A percentile compares a stretch with the other conserved stretches of the same genome.
Evolutionary conservation across 35 echinoderm and acorn worm genomes (phyloP).

Genomic region (Lytechinus variegatus): DNA sequence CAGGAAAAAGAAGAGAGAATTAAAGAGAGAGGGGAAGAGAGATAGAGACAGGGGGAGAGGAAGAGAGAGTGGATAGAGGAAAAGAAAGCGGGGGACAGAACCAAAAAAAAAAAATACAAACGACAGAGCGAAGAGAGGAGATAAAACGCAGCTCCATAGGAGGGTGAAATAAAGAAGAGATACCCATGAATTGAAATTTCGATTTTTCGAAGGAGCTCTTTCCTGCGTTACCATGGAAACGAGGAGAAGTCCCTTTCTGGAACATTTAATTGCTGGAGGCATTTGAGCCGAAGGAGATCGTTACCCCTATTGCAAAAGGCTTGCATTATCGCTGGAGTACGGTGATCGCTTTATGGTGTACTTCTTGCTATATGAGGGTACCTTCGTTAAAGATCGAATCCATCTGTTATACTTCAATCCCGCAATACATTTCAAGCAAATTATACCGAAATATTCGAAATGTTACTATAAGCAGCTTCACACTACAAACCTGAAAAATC

Average conservation of each 20-base stretch:
- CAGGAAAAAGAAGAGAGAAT: neutral
- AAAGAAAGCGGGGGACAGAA: no score
- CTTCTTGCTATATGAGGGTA: neutral
- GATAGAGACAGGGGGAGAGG: no score
- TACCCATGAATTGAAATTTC: neutral
- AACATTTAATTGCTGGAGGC: neutral
- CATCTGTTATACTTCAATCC: neutral
- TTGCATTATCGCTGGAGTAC: neutral
- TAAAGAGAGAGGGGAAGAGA: no score
- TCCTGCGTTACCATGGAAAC: neutral
- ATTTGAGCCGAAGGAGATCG: neutral
- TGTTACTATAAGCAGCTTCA: no score
- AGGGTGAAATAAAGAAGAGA: neutral
- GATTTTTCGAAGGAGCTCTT: constrained; percentile 11
- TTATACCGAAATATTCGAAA: no score
- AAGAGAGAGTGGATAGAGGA: no score
- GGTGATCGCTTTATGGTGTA: neutral
- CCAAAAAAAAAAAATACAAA: no score
- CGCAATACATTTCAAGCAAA: neutral
- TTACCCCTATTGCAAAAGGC: neutral
- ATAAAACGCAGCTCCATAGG: no score
- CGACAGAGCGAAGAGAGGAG: no score
- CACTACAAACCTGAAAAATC: no score
- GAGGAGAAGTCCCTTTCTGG: constrained; percentile 8
- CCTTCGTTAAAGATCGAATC: neutral